A percentile compares a stretch with the other conserved stretches of the same genome.
These are phyloP conservation scores for Cryptocephalus moraei DNA, from an alignment of 2,888 invertebrate species.

Conservation along the genomic window DNA sequence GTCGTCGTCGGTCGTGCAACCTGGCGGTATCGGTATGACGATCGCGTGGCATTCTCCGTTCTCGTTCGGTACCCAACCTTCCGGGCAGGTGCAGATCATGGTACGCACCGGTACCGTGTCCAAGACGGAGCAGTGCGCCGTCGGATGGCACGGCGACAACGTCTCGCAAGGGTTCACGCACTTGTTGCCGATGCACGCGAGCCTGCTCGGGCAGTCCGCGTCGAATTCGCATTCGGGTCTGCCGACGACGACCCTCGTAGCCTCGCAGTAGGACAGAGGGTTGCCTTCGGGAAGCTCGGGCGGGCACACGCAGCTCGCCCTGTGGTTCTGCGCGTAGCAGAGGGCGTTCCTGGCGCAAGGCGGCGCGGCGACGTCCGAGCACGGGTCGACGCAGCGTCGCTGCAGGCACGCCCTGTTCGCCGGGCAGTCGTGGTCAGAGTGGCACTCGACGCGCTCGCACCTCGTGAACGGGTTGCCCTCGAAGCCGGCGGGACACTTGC, in stretches of 20 bases:
- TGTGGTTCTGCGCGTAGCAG: slow-evolving; percentile 72
- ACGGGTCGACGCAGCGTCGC: slow-evolving; percentile 71
- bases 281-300: slow-evolving; percentile 68
- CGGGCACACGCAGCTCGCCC: slow-evolving; percentile 74
- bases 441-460: slow-evolving; percentile 71
- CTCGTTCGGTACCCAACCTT: slow-evolving; percentile 71
- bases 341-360: slow-evolving; percentile 78
- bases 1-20: slow-evolving; percentile 70
- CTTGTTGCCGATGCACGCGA: slow-evolving; percentile 69
- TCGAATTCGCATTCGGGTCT: slow-evolving; percentile 66
- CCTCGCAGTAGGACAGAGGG: slow-evolving; percentile 65
- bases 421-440: slow-evolving; percentile 68
- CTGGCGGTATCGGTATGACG: slow-evolving; percentile 56
- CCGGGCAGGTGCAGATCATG: slow-evolving; percentile 80
- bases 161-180: slow-evolving; percentile 72
- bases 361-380: slow-evolving; percentile 51
- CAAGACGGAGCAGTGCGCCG: slow-evolving; percentile 69
- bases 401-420: slow-evolving; percentile 61
- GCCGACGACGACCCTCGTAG: slow-evolving; percentile 38
- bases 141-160: slow-evolving; percentile 64
- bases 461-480: slow-evolving; percentile 71
- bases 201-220: slow-evolving; percentile 66
- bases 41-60: slow-evolving; percentile 69
- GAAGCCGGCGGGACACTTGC: slow-evolving; percentile 67
- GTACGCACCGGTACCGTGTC: slow-evolving; percentile 80